Percentiles rank a stretch among this genome's conserved stretches.
Evolutionary conservation across 2,797 vertebrate genomes (phyloP).

Genomic region (Myotis planiceps): DNA sequence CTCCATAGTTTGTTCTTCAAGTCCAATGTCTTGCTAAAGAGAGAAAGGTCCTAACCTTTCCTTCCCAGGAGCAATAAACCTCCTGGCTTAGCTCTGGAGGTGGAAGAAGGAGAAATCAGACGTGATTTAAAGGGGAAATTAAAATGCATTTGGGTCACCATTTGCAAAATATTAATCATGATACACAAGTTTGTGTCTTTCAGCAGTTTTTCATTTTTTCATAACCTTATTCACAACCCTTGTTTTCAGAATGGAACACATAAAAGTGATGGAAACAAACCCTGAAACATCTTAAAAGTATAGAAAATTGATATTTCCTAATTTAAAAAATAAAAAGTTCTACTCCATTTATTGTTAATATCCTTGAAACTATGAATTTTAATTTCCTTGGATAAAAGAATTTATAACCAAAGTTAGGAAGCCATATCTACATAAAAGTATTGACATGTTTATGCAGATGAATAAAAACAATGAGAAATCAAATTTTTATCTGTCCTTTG

Average conservation of each 20-base stretch:
- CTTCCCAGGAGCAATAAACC: background rate
- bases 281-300: background rate
- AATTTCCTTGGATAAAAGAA: background rate
- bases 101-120: background rate
- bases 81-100: background rate
- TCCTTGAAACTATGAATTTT: background rate
- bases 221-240: background rate
- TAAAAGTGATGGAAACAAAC: background rate
- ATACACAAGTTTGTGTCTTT: background rate
- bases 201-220: background rate
- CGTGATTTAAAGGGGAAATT: slow-evolving; percentile 8
- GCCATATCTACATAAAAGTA: background rate
- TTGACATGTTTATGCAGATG: background rate
- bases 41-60: background rate
- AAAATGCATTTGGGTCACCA: slow-evolving; percentile 19
- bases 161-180: background rate
- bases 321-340: background rate
- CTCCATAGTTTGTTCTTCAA: background rate
- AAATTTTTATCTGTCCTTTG: background rate
- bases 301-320: background rate
- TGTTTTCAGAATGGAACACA: background rate
- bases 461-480: background rate
- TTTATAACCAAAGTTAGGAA: background rate
- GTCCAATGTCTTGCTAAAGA: background rate
- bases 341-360: background rate